phyloP scores from a whole-genome alignment of 2,113 vertebrate genomes.

The Anolis carolinensis region DNA sequence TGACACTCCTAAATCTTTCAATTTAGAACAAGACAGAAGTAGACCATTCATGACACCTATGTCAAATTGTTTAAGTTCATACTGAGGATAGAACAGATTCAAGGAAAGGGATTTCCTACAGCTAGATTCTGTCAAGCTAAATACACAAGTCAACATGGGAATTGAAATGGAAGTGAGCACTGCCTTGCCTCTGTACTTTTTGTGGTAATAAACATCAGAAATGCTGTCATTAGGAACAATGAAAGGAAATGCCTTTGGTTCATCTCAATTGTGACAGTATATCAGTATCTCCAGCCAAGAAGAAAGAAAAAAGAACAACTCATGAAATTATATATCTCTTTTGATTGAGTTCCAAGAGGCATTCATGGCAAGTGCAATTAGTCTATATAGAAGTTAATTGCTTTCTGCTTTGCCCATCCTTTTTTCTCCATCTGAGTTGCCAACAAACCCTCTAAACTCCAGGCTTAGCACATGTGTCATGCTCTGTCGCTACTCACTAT shows the following conservation, averaged over 20 bases:
- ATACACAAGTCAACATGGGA: not conserved
- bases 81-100: slow-evolving; percentile 32
- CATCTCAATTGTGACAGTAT: slow-evolving; percentile 5
- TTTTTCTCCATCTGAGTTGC: not conserved
- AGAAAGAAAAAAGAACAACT: not conserved
- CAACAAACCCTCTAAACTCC: not conserved
- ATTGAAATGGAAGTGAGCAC: not conserved
- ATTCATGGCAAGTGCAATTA: not conserved
- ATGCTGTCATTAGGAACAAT: slow-evolving; percentile 8
- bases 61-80: slow-evolving; percentile 40
- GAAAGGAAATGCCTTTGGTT: slow-evolving; percentile 17
- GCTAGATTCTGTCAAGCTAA: slow-evolving; percentile 9
- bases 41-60: slow-evolving; percentile 34
- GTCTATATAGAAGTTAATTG: not conserved
- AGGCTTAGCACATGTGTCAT: not conserved
- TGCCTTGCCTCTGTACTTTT: not conserved
- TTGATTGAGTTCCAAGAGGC: not conserved
- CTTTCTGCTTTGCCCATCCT: not conserved
- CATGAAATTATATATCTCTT: slow-evolving; percentile 14
- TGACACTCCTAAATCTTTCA: slow-evolving; percentile 27
- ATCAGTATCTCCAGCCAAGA: slow-evolving; percentile 5
- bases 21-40: slow-evolving; percentile 12
- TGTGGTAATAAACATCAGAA: slow-evolving; percentile 8
- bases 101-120: slow-evolving; percentile 29
- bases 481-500: not conserved